Conservation (phyloP, 2,888 invertebrate genomes). For the Dichetophora obliterata region DNA sequence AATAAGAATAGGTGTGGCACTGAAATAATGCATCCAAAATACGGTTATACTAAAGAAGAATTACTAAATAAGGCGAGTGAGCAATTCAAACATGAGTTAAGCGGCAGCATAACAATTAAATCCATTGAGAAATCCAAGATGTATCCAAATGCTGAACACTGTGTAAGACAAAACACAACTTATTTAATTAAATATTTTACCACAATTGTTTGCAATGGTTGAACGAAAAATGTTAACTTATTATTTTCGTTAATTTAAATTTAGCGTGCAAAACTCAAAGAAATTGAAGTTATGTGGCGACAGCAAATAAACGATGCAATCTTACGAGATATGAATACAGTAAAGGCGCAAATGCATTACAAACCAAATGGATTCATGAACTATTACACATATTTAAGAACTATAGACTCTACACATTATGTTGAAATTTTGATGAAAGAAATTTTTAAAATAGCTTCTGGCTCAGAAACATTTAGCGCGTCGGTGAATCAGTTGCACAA, state of each 20-base stretch:
- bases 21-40: conserved; percentile 65
- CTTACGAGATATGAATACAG: conserved; percentile 76
- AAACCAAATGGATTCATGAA: conserved; percentile 73
- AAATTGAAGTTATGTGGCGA: conserved; percentile 78
- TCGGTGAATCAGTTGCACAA: conserved; percentile 76
- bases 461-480: conserved; percentile 85
- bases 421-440: conserved; percentile 78
- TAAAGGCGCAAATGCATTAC: conserved; percentile 75
- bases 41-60: conserved; percentile 72
- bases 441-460: conserved; percentile 78
- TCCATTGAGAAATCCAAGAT: conserved; percentile 73
- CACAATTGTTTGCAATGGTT: background rate
- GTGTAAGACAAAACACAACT: conserved; percentile 66
- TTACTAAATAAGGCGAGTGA: conserved; percentile 73
- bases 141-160: conserved; percentile 66
- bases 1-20: conserved; percentile 65
- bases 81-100: conserved; percentile 80
- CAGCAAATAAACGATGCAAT: conserved; percentile 76
- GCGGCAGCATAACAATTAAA: conserved; percentile 77
- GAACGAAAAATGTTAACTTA: background rate
- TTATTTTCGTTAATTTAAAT: background rate
- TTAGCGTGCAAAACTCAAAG: conserved; percentile 75
- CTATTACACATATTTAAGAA: conserved; percentile 80
- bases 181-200: background rate
- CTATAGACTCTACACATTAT: conserved; percentile 74